Base-by-base conservation (phyloP, 1,140 invertebrate species). In the Drosophila pallidifrons region DNA sequence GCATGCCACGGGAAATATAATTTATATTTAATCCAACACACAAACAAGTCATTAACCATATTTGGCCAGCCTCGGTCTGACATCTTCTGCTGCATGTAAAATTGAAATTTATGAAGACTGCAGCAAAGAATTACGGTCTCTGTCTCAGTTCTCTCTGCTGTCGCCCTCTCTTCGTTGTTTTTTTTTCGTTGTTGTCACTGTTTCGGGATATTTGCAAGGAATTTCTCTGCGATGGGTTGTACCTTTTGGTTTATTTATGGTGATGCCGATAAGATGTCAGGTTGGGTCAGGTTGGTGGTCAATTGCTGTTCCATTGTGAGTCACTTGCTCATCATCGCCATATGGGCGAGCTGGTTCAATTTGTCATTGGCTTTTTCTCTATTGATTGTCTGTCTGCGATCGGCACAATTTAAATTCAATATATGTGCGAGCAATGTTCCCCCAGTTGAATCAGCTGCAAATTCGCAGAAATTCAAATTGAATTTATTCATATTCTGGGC, bases 31-130 rank as follows among this genome's bases (percentile, higher is more conserved):
- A 77, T 89, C 83, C 83, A 83, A 63, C 77, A 69, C 82, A 87
- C 83, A 79, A 86, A 82, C 76, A 83, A 88, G 83, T 83, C 80
- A 89, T 87, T 87, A 88, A 80, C 76, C 54, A 83, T 83, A 82
- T 83, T 82, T 72, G 80, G 70, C 25, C 57, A 61, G 61, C 15
- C 45, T 49, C 47, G 74, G 51, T 16, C 66, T 78, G 81, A 61
- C 82, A 78, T 75, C 54, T 61, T 51, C 49, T 66, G 65, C 54
- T 66, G 65, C 76, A 80, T 87, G 82, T 88, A 77, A 60, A 78
- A 77, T 75, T 43, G 55, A 82, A 87, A 87, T 87, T 88, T 87
- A 87, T 87, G 83, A 88, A 88, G 83, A 87, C 83, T 88, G 83
- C 83, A 83, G 69, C 69, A 77, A 88, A 89, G 80, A 87, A 67